A percentile compares a stretch with the other conserved stretches of the same genome.
Evolutionary conservation across 2,113 vertebrate species (phyloP).

Genomic region (Calidris pygmaea): DNA sequence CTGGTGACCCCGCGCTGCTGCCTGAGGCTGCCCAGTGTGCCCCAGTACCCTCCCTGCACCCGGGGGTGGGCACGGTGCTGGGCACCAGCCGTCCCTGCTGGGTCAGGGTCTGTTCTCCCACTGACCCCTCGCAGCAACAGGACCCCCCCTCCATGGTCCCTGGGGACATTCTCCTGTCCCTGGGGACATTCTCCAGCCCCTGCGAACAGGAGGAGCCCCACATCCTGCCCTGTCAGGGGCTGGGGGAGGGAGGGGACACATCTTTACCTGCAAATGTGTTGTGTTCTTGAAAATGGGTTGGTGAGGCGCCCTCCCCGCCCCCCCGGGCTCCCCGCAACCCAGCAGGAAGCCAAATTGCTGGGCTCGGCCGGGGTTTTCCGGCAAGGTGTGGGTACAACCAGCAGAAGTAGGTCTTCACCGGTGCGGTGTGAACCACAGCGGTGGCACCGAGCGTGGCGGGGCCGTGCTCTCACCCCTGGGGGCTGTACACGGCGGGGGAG

Average conservation of each 20-base stretch:
- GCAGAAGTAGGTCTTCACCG: not conserved
- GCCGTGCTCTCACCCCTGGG: not conserved
- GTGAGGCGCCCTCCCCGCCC: too few species aligned
- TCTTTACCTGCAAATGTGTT: not conserved
- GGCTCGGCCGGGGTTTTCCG: not conserved
- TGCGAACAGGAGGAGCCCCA: rapidly evolving
- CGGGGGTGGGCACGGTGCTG: too few species aligned
- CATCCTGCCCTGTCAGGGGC: not conserved
- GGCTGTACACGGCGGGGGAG: too few species aligned
- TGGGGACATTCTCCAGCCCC: not conserved
- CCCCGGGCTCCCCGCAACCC: not conserved
- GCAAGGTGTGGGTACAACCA: not conserved
- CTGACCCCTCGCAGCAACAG: not conserved
- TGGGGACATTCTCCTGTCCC: not conserved
- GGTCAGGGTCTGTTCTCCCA: not conserved
- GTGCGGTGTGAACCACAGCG: not conserved
- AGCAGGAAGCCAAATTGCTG: not conserved
- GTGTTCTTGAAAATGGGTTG: too few species aligned
- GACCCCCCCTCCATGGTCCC: not conserved
- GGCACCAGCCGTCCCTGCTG: rapidly evolving
- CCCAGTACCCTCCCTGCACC: not conserved
- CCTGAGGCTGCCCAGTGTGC: not conserved
- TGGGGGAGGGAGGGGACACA: not conserved
- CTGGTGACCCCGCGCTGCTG: not conserved
- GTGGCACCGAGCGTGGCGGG: rapidly evolving